Evolutionary conservation across 2,797 vertebrate species (phyloP), one percentile per base, ranked within the genome.

Genomic region (Pipistrellus pygmaeus): DNA sequence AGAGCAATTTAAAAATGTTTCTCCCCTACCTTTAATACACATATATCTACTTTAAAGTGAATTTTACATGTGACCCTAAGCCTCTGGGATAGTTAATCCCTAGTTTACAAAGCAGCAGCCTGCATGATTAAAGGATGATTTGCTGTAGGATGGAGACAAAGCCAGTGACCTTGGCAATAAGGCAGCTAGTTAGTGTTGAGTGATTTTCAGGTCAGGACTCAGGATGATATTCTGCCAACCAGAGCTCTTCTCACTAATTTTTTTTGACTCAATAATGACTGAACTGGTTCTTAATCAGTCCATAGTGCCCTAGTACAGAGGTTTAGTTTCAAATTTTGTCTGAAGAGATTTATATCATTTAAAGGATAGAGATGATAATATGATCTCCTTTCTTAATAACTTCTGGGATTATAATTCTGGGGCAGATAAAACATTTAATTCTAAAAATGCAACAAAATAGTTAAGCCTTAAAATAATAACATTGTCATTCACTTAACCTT

Each of bases 141-240:
- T 93, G 66, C 83, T 85, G 9, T 60, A n/a, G 51, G 71, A 85
- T 5, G 12, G 27, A 94, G 84, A 94, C 71, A 80, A 86, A 93
- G 87, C 73, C 85, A 13, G 46, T 68, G 95, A 93, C 88, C 48
- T 94, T 95, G 92, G 64, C 81, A 85, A 30, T 21, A 81, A 85
- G 57, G 17, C 51, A 27, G 71, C 85, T 85, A 53, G 90, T 69
- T 48, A 81, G 75, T 83, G 75, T 44, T 18, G n/a, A 94, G 60
- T 78, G 57, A 57, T 85, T 94, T 82, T 69, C 77, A 91, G 80
- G 69, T 95, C 87, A 90, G 92, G 75, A 20, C 44, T n/a, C 4
- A 6, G 32, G 46, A 69, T 30, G 18, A 46, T 6, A 25, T 12
- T 64, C 6, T 9, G 35, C 53, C 51, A 69, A 53, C 30, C 44